Percentiles rank a stretch among this genome's conserved stretches.
These are phyloP conservation scores for Priocnemis perturbator DNA, from an alignment of 2,888 invertebrate genomes.

Conservation along the genomic window DNA sequence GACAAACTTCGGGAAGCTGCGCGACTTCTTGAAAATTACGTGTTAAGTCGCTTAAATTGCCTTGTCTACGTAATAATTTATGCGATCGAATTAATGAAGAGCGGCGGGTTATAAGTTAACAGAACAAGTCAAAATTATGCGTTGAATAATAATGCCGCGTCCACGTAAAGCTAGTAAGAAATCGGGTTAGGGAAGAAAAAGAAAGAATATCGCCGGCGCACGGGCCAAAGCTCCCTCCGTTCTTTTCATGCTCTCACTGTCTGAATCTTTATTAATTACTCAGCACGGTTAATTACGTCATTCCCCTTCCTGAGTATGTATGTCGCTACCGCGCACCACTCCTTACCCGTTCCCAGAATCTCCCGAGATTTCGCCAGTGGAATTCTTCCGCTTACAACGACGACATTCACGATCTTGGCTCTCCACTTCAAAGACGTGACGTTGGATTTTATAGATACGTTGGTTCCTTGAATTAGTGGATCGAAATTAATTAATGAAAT, in stretches of 20 bases:
- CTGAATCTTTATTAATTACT: slow-evolving; percentile 58
- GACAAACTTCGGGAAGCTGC: too few relatives aligned
- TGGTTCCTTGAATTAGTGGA: too few relatives aligned
- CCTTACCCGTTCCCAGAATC: slow-evolving; percentile 8
- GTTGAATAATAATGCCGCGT: too few relatives aligned
- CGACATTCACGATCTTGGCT: slow-evolving; percentile 36
- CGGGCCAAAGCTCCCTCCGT: slow-evolving; percentile 2
- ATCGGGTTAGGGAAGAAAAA: neutral
- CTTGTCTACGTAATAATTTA: too few relatives aligned
- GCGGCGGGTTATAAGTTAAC: too few relatives aligned
- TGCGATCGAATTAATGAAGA: too few relatives aligned
- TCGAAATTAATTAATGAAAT: too few relatives aligned
- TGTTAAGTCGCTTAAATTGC: too few relatives aligned
- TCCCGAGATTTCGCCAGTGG: slow-evolving; percentile 34
- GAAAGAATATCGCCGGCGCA: neutral
- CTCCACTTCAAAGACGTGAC: too few relatives aligned
- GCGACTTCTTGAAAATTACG: too few relatives aligned
- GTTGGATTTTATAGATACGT: too few relatives aligned
- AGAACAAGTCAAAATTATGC: too few relatives aligned
- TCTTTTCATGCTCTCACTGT: slow-evolving; percentile 6
- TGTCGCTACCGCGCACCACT: slow-evolving; percentile 24
- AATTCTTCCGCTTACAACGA: slow-evolving; percentile 24
- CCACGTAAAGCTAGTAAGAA: neutral
- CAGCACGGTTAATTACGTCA: slow-evolving; percentile 58
- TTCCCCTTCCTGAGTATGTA: slow-evolving; percentile 36